These are phyloP conservation scores for Furcifer pardalis DNA, from an alignment of 2,797 vertebrate species.

Conservation along the genomic window DNA sequence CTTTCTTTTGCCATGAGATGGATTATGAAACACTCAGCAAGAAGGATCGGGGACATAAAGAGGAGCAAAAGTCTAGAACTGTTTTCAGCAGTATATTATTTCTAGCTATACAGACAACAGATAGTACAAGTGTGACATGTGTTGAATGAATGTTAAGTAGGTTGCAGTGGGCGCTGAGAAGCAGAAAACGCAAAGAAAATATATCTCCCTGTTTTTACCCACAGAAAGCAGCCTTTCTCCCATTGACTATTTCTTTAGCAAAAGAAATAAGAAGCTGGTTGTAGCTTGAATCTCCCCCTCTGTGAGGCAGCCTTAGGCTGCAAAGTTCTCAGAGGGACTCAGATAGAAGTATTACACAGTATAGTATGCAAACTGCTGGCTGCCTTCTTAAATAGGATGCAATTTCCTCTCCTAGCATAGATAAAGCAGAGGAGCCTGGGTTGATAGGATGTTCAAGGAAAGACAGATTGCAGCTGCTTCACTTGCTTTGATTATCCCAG, in stretches of 20 bases:
- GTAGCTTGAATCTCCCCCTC: neutral
- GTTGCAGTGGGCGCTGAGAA: neutral
- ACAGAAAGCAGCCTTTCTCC: neutral
- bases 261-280: constrained; percentile 10
- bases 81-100: neutral
- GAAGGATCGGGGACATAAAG: no score
- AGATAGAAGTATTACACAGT: neutral
- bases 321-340: constrained; percentile 5
- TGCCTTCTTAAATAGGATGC: constrained; percentile 31
- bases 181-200: neutral
- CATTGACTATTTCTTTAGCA: neutral
- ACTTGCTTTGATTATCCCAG: constrained; percentile 38
- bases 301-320: neutral
- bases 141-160: neutral
- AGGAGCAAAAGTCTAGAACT: neutral
- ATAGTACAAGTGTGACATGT: neutral
- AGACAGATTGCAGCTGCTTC: constrained; percentile 42
- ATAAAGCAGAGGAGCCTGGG: constrained; percentile 27
- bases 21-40: neutral
- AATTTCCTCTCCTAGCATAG: neutral
- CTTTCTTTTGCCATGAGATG: neutral
- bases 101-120: neutral
- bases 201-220: neutral
- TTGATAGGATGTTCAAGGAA: constrained; percentile 16
- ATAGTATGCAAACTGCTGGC: constrained; percentile 3